phyloP scores from a whole-genome alignment of 1,140 invertebrate genomes.

The Sarcophaga peregrina region DNA sequence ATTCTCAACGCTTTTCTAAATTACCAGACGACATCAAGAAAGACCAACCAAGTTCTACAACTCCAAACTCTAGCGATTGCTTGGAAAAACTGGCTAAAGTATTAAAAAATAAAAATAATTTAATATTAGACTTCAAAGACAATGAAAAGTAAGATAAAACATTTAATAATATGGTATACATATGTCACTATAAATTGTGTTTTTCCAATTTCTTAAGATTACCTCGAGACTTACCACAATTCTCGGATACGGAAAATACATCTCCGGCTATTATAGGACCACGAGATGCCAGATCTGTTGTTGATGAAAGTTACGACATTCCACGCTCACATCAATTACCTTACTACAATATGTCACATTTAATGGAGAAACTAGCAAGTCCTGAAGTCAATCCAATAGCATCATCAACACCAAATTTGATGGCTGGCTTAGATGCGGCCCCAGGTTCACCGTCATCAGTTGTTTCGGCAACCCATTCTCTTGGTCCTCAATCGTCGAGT shows the following conservation, averaged over 20 bases:
- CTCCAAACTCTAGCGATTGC: constrained; percentile 45
- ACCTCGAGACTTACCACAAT: constrained; percentile 58
- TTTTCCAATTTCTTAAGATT: constrained; percentile 46
- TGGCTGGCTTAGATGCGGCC: constrained; percentile 49
- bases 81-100: constrained; percentile 58
- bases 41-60: constrained; percentile 15
- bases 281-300: constrained; percentile 56
- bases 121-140: constrained; percentile 63
- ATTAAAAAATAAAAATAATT: constrained; percentile 63
- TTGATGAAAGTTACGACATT: constrained; percentile 80
- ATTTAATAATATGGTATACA: neutral
- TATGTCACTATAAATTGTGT: neutral
- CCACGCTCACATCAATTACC: constrained; percentile 73
- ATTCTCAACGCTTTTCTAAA: constrained; percentile 71
- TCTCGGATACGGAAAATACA: constrained; percentile 66
- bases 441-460: constrained; percentile 39
- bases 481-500: constrained; percentile 33
- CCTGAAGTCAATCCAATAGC: constrained; percentile 58
- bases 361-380: constrained; percentile 58
- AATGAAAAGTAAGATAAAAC: constrained; percentile 58
- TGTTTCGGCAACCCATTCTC: neutral
- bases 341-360: constrained; percentile 63
- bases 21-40: constrained; percentile 62
- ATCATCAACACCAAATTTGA: constrained; percentile 62
- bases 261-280: constrained; percentile 60